These are phyloP conservation scores for Eleginops maclovinus DNA, from an alignment of 2,113 vertebrate species.

Conservation along the genomic window DNA sequence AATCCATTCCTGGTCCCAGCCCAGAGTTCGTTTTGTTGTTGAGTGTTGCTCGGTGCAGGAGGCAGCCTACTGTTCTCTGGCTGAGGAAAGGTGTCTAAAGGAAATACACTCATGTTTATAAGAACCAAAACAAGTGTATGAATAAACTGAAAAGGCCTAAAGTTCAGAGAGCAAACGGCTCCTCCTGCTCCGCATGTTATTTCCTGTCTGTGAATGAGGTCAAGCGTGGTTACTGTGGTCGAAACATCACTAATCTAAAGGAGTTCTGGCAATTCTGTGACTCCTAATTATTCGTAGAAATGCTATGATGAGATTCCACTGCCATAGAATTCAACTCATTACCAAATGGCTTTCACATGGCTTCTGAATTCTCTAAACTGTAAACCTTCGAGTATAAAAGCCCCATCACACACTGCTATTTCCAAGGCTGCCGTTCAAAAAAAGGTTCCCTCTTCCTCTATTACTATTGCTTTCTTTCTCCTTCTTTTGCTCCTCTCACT, in stretches of 20 bases:
- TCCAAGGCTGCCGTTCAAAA: constrained; percentile 17
- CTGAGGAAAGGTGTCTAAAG: constrained; percentile 10
- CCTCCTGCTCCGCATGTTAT: constrained; percentile 65
- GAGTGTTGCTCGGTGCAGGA: constrained; percentile 63
- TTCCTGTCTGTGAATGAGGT: constrained; percentile 73
- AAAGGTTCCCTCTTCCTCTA: constrained; percentile 27
- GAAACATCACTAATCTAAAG: neutral
- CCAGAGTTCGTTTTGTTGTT: constrained; percentile 69
- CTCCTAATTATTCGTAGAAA: constrained; percentile 25
- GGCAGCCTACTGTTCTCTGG: constrained; percentile 52
- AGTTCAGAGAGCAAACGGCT: constrained; percentile 56
- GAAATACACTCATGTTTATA: neutral
- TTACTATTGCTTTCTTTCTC: constrained; percentile 50
- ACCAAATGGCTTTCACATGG: constrained; percentile 55
- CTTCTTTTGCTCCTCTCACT: constrained; percentile 58
- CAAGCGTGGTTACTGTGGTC: constrained; percentile 74
- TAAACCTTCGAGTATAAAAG: constrained; percentile 89
- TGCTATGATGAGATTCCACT: constrained; percentile 39
- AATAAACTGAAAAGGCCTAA: neutral
- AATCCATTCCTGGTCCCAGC: constrained; percentile 54
- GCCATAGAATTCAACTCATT: constrained; percentile 50
- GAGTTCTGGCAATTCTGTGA: constrained; percentile 25
- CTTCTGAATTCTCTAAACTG: constrained; percentile 62
- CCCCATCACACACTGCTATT: constrained; percentile 70
- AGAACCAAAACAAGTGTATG: neutral